Base-by-base conservation (phyloP, 2,113 vertebrate genomes). In the Gopherus flavomarginatus region DNA sequence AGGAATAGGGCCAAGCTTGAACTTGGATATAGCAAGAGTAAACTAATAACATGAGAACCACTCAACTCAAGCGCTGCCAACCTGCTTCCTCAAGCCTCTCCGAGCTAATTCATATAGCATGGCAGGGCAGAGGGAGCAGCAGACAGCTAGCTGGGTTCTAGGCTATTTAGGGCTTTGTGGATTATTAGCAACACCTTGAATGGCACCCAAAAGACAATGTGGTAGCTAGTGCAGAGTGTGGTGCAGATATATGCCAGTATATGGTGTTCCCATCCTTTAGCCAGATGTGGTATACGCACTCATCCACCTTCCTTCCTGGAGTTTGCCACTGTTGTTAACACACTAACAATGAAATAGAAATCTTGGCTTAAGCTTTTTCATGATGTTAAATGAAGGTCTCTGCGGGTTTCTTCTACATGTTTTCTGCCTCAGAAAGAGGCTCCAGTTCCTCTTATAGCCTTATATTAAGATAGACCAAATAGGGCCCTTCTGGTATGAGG, bases 241-340 rank as follows among this genome's bases (percentile, higher is more conserved):
- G 29, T 14, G 27, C 52, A 53, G 52, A 53, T 83, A 10, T 11
- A 42, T 29, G 42, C 35, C 24, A n/a, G 26, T 50, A 83, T 16
- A 92, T 69, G 27, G 3, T 75, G 2, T 5, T 89, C 35, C 22
- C 72, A 1, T 53, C 7, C 11, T 72, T n/a, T 35, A 59, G 69
- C 11, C 2, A 1, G 38, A 72, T 9, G 19, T 1, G 65, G 11
- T 4, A 78, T 8, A 35, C 3, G 31, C 4, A 24, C 0, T 4
- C 1, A 85, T 27, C 35, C 84, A 65, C 7, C 17, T 57, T 2
- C 2, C 57, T 17, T 42, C 1, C 75, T 53, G 52, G 52, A 19
- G 52, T 78, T 79, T 81, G 3, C 8, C 49, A 91, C 85, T 83
- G 77, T 81, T 53, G 27, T 81, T 56, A 81, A 21, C 17, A 19